Evolutionary conservation across 2,113 vertebrate species (phyloP).

Genomic region (Melanerpes formicivorus): DNA sequence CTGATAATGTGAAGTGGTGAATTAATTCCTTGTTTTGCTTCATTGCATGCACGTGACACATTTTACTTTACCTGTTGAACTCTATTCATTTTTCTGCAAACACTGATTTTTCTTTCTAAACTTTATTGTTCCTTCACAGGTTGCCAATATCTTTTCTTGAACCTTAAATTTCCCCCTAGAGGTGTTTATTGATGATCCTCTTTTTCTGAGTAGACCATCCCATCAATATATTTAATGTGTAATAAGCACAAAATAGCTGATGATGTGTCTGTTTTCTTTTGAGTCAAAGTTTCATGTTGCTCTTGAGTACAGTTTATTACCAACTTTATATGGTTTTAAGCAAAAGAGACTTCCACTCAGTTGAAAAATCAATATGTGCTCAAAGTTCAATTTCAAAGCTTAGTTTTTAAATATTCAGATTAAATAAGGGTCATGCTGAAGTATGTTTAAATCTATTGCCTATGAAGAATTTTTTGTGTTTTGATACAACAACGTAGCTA

Average conservation of each 20-base stretch:
- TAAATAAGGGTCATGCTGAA: background rate
- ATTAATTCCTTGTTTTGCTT: background rate
- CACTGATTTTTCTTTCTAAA: background rate
- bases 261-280: background rate
- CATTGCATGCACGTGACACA: background rate
- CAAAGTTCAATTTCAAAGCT: background rate
- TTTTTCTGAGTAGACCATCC: background rate
- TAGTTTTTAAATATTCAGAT: background rate
- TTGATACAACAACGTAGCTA: background rate
- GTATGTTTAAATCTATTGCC: background rate
- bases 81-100: background rate
- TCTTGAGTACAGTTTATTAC: background rate
- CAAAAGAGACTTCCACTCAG: background rate
- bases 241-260: background rate
- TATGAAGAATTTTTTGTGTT: background rate
- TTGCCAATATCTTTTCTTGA: background rate
- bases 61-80: background rate
- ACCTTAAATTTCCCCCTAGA: constrained; percentile 33
- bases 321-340: background rate
- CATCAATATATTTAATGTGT: background rate
- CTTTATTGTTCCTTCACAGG: background rate
- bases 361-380: background rate
- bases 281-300: background rate
- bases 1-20: background rate
- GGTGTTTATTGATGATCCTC: background rate